phyloP scores from a whole-genome alignment of 2,113 vertebrate species.

The Talpa occidentalis region DNA sequence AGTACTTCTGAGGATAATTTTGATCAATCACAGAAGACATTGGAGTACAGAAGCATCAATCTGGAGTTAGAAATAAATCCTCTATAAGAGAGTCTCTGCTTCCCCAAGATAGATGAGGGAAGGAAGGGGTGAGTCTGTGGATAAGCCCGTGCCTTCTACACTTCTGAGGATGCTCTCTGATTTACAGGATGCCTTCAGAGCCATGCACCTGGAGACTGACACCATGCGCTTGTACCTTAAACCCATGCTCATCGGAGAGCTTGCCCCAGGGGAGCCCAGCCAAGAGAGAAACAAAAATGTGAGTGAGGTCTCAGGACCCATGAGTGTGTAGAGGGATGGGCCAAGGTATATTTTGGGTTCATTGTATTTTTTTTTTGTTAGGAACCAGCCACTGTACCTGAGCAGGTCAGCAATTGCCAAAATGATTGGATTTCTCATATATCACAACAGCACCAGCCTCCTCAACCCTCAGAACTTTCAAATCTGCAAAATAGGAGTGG shows the following conservation, averaged over 20 bases:
- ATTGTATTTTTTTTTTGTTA: not conserved
- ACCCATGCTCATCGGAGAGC: constrained; percentile 92
- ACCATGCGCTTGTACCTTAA: constrained; percentile 92
- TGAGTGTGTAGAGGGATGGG: not conserved
- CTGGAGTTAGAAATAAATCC: not conserved
- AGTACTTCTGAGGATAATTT: not conserved
- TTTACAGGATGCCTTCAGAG: constrained; percentile 91
- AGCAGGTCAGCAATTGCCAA: not conserved
- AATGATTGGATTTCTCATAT: not conserved
- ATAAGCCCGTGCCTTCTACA: not conserved
- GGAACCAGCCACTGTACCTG: not conserved
- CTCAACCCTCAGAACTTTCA: not conserved
- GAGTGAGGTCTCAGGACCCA: constrained; percentile 69
- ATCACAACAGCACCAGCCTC: not conserved
- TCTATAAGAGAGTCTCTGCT: not conserved
- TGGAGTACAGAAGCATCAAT: not conserved
- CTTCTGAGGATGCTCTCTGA: not conserved
- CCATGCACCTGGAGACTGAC: constrained; percentile 91
- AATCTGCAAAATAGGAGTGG: not conserved
- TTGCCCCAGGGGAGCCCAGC: constrained; percentile 91
- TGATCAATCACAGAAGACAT: not conserved
- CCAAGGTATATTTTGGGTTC: not conserved
- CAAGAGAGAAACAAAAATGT: constrained; percentile 94
- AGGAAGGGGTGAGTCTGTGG: not conserved
- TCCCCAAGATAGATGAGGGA: not conserved